Percentiles rank a stretch among this genome's conserved stretches.
Evolutionary conservation across 2,888 invertebrate genomes (phyloP).

Genomic region (Callyntrura sp.): DNA sequence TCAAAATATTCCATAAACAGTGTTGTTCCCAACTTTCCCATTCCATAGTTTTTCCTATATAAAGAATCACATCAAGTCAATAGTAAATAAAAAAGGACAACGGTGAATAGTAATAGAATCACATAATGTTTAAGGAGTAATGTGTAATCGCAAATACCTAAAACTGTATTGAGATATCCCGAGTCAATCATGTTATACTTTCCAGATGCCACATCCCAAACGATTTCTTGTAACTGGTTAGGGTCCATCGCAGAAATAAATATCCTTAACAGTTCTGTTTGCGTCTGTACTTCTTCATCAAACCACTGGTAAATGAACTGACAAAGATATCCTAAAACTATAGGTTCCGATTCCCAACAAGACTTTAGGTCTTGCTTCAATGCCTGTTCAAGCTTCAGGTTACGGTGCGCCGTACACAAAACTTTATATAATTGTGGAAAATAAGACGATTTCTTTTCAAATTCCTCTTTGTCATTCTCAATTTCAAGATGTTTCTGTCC

Average conservation of each 20-base stretch:
- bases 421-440: slow-evolving; percentile 80
- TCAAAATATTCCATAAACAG: slow-evolving; percentile 98
- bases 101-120: too few species aligned
- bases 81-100: neutral
- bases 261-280: slow-evolving; percentile 94
- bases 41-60: slow-evolving; percentile 88
- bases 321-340: slow-evolving; percentile 80
- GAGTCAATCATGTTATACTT: slow-evolving; percentile 88
- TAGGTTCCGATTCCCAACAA: slow-evolving; percentile 83
- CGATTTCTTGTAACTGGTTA: slow-evolving; percentile 94
- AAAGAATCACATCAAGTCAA: neutral
- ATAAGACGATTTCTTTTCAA: slow-evolving; percentile 45
- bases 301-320: slow-evolving; percentile 82
- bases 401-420: slow-evolving; percentile 78
- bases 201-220: slow-evolving; percentile 96
- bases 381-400: slow-evolving; percentile 81
- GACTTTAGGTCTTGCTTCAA: slow-evolving; percentile 81
- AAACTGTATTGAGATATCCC: slow-evolving; percentile 84
- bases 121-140: too few species aligned
- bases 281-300: slow-evolving; percentile 87
- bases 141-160: slow-evolving; percentile 82
- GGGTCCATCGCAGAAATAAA: slow-evolving; percentile 97
- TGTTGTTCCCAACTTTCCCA: slow-evolving; percentile 99
- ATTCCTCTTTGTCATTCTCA: slow-evolving; percentile 64
- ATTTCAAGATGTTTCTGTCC: slow-evolving; percentile 77